Evolutionary conservation across 2,888 invertebrate species (phyloP).

Genomic region (Zhuqinia jingwanae): DNA sequence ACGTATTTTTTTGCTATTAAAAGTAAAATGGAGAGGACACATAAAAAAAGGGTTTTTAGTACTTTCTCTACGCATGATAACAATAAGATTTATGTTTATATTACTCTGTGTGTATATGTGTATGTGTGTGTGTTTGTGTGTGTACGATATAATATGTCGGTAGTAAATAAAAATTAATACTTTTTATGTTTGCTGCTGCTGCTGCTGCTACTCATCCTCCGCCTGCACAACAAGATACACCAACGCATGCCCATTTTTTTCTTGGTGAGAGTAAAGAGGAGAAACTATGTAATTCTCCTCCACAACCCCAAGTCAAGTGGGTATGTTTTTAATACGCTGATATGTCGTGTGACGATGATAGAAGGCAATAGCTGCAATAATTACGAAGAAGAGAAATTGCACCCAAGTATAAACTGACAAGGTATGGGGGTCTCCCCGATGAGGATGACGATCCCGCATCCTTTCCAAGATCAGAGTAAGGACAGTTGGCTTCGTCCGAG

Average conservation of each 20-base stretch:
- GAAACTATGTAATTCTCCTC: not conserved
- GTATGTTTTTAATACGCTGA: slow-evolving; percentile 71
- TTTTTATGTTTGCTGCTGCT: slow-evolving; percentile 36
- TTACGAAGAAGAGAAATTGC: slow-evolving; percentile 67
- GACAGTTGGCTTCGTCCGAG: slow-evolving; percentile 74
- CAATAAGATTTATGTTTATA: too few relatives aligned
- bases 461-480: slow-evolving; percentile 39
- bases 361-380: slow-evolving; percentile 62
- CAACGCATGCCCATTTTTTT: slow-evolving; percentile 10
- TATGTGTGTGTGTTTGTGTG: too few relatives aligned
- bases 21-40: too few relatives aligned
- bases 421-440: slow-evolving; percentile 45
- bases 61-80: too few relatives aligned
- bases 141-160: slow-evolving; percentile 17
- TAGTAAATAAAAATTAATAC: slow-evolving; percentile 48
- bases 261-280: slow-evolving; percentile 8
- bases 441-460: not conserved
- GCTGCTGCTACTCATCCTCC: slow-evolving; percentile 12
- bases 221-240: not conserved
- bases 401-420: slow-evolving; percentile 64
- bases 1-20: too few relatives aligned
- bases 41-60: too few relatives aligned
- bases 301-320: slow-evolving; percentile 49
- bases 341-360: slow-evolving; percentile 69
- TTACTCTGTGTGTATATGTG: too few relatives aligned